Percentiles rank a stretch among this genome's conserved stretches.
Evolutionary conservation across 2,113 vertebrate genomes (phyloP).

Genomic region (Micronycteris hirsuta): DNA sequence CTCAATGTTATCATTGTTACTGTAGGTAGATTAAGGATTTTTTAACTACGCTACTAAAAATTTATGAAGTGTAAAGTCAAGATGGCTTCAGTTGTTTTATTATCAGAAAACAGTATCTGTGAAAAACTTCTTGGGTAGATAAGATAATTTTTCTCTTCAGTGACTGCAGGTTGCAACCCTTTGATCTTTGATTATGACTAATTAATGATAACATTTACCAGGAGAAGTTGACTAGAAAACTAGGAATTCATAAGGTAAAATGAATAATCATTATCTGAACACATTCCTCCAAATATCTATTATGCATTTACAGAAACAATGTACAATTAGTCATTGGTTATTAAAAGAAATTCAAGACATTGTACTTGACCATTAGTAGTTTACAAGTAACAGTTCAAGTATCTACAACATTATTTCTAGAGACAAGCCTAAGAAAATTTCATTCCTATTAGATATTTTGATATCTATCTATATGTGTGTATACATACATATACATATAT

Average conservation of each 20-base stretch:
- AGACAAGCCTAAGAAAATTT: background rate
- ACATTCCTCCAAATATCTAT: background rate
- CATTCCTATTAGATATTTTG: background rate
- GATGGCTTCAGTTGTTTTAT: background rate
- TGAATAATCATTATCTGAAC: background rate
- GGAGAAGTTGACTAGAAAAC: background rate
- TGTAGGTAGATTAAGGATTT: background rate
- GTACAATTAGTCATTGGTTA: background rate
- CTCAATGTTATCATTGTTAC: background rate
- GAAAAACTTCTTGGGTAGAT: background rate
- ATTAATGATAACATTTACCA: background rate
- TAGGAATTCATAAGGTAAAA: background rate
- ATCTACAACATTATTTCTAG: background rate
- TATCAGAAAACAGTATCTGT: background rate
- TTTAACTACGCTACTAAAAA: background rate
- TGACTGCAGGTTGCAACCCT: background rate
- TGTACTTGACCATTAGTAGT: background rate
- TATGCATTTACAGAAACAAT: background rate
- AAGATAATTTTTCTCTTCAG: background rate
- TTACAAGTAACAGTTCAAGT: background rate
- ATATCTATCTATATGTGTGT: background rate
- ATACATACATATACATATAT: background rate
- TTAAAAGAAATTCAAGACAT: background rate
- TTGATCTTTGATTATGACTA: background rate
- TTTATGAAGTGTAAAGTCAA: background rate